phyloP scores from a whole-genome alignment of 1,140 invertebrate species.

The Carcinoscorpius rotundicauda region DNA sequence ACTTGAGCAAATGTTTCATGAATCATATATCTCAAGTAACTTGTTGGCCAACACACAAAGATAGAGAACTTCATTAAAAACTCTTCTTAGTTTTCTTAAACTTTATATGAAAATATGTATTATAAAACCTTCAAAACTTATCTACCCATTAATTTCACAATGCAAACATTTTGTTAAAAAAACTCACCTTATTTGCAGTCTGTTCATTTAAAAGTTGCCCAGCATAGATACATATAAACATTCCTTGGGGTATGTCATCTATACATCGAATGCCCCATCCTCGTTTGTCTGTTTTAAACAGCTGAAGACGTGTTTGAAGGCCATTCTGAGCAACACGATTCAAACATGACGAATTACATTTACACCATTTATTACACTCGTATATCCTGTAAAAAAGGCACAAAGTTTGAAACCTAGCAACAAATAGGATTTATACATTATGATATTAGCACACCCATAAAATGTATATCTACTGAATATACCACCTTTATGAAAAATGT shows the following conservation, averaged over 20 bases:
- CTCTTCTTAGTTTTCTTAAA: too few relatives aligned
- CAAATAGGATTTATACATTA: too few relatives aligned
- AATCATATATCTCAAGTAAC: too few relatives aligned
- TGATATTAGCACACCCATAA: too few relatives aligned
- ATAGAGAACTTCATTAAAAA: too few relatives aligned
- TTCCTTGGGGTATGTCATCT: constrained; percentile 83
- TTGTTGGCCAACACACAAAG: too few relatives aligned
- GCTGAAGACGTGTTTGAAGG: constrained; percentile 64
- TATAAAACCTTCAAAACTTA: too few relatives aligned
- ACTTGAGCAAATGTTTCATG: too few relatives aligned
- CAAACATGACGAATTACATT: constrained; percentile 63
- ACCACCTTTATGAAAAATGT: too few relatives aligned
- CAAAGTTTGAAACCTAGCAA: too few relatives aligned
- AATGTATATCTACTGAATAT: too few relatives aligned
- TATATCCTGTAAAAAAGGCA: constrained; percentile 52
- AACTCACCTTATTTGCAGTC: constrained; percentile 59
- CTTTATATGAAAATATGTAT: too few relatives aligned
- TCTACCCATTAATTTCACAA: not conserved
- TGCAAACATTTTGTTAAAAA: not conserved
- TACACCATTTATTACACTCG: constrained; percentile 81
- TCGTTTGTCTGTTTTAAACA: constrained; percentile 54
- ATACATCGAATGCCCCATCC: constrained; percentile 94
- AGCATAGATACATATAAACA: constrained; percentile 92
- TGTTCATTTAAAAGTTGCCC: constrained; percentile 83
- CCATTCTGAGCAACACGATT: constrained; percentile 82